These are phyloP conservation scores for Masticophis lateralis DNA, from an alignment of 2,797 vertebrate genomes.

Conservation along the genomic window DNA sequence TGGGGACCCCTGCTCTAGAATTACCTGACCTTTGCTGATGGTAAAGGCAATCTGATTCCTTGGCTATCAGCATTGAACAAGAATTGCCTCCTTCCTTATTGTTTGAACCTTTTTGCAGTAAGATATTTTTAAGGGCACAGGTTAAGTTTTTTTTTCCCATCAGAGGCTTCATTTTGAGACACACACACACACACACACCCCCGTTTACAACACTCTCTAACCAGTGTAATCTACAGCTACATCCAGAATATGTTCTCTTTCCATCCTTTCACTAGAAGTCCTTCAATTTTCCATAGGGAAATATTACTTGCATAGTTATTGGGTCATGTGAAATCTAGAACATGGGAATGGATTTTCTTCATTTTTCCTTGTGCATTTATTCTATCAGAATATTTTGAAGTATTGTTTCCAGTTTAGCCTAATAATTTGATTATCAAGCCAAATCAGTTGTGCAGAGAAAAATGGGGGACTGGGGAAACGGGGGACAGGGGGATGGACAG, in stretches of 20 bases:
- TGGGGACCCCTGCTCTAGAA: background rate
- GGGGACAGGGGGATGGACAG: background rate
- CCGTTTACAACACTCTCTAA: background rate
- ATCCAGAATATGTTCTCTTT: background rate
- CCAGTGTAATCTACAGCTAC: background rate
- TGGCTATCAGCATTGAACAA: background rate
- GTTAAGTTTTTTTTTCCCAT: background rate
- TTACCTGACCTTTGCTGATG: background rate
- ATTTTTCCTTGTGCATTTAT: background rate
- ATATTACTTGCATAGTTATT: background rate
- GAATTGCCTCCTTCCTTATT: background rate
- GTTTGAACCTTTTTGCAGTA: background rate
- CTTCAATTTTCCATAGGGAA: background rate
- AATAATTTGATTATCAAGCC: background rate
- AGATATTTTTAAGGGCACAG: background rate
- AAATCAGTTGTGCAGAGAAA: background rate
- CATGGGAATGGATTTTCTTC: background rate
- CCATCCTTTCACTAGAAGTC: background rate
- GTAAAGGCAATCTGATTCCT: background rate
- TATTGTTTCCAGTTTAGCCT: background rate
- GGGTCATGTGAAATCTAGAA: background rate
- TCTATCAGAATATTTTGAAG: accelerated
- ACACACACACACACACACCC: accelerated
- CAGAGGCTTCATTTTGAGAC: background rate
- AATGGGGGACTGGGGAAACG: background rate